A percentile compares a stretch with the other conserved stretches of the same genome.
Conservation (phyloP, 2,888 invertebrate species). For the Lobophora halterata region DNA sequence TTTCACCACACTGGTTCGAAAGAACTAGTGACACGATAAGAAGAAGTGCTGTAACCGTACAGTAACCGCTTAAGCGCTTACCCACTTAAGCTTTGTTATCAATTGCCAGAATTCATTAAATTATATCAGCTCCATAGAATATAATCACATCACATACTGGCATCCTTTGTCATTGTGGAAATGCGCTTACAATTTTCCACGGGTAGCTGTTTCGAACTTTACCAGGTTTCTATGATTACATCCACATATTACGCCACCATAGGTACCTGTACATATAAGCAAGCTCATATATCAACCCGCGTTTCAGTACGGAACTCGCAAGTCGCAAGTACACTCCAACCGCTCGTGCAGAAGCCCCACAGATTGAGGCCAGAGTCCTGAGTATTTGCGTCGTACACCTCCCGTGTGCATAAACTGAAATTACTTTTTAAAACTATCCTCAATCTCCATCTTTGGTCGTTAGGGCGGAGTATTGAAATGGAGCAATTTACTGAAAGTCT, state of each 20-base stretch:
- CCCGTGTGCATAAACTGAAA: slow-evolving; percentile 12
- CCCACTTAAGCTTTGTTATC: too few relatives aligned
- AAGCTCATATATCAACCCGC: neutral
- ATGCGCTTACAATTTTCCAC: slow-evolving; percentile 6
- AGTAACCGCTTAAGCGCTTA: too few relatives aligned
- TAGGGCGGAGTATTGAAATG: slow-evolving; percentile 13
- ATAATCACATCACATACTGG: slow-evolving; percentile 10
- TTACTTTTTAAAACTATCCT: slow-evolving; percentile 18
- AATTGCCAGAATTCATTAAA: too few relatives aligned
- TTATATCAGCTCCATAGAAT: slow-evolving; percentile 5
- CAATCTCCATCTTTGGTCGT: slow-evolving; percentile 6
- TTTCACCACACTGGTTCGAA: too few relatives aligned
- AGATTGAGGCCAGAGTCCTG: slow-evolving; percentile 22
- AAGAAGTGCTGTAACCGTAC: too few relatives aligned
- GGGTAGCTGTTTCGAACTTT: slow-evolving; percentile 7
- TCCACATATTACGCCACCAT: slow-evolving; percentile 2
- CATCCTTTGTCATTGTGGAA: slow-evolving; percentile 7
- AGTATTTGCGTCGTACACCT: slow-evolving; percentile 32
- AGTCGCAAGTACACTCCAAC: slow-evolving; percentile 9
- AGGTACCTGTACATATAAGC: neutral
- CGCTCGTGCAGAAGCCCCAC: slow-evolving; percentile 18
- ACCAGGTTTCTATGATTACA: slow-evolving; percentile 8
- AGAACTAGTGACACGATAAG: too few relatives aligned
- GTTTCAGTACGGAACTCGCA: slow-evolving; percentile 3
- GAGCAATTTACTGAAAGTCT: slow-evolving; percentile 9